These are phyloP conservation scores for Micromesistius poutassou DNA, from an alignment of 2,797 vertebrate genomes.

Conservation along the genomic window DNA sequence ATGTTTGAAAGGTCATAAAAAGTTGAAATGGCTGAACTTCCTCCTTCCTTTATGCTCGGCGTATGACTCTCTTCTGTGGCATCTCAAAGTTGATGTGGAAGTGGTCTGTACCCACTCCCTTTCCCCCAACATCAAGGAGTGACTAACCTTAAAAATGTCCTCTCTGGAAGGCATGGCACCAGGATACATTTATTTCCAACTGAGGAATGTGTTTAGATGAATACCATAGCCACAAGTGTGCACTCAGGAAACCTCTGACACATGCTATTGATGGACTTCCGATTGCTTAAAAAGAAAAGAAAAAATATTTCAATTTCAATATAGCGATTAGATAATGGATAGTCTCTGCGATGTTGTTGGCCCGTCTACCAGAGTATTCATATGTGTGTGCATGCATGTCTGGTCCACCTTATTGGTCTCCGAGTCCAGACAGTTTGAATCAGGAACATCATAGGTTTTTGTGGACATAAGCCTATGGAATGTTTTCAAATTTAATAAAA, in stretches of 20 bases:
- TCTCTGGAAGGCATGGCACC: constrained; percentile 55
- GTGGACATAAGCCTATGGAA: neutral
- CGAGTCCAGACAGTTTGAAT: neutral
- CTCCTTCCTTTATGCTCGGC: constrained; percentile 50
- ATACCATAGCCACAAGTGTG: constrained; percentile 67
- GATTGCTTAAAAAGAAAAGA: neutral
- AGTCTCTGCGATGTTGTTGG: neutral
- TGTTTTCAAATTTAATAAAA: neutral
- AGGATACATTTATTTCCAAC: constrained; percentile 45
- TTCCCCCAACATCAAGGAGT: constrained; percentile 41
- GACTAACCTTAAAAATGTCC: constrained; percentile 69
- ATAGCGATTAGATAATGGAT: neutral
- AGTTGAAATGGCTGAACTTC: constrained; percentile 16
- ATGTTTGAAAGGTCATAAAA: neutral
- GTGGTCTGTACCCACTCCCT: constrained; percentile 46
- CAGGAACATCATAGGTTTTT: neutral
- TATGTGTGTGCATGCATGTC: constrained; percentile 3
- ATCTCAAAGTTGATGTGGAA: constrained; percentile 53
- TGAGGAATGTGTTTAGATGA: constrained; percentile 46
- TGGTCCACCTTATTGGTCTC: neutral
- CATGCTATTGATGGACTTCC: neutral
- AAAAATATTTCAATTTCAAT: neutral
- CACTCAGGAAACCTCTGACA: constrained; percentile 59
- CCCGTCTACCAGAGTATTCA: neutral
- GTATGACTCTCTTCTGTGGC: constrained; percentile 59